These are phyloP conservation scores for Delphinapterus leucas DNA, from an alignment of 2,113 vertebrate genomes.

Conservation along the genomic window DNA sequence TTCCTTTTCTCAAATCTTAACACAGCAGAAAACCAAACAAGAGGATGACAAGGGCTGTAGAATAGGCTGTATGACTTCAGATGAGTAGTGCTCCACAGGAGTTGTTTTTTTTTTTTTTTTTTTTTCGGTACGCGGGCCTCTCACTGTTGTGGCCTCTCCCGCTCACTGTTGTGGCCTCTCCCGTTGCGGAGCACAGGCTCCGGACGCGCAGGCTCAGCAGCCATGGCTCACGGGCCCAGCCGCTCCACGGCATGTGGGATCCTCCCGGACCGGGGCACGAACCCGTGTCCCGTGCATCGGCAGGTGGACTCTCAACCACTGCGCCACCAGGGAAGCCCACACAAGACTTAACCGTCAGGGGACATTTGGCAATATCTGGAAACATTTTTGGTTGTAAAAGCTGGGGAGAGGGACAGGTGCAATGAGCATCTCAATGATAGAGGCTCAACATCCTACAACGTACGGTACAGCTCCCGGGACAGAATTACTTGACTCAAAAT, in stretches of 20 bases:
- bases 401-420: neutral
- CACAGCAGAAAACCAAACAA: neutral
- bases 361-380: neutral
- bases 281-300: too few relatives aligned
- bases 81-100: neutral
- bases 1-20: neutral
- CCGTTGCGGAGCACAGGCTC: too few relatives aligned
- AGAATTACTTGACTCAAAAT: neutral
- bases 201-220: too few relatives aligned
- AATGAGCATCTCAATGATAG: neutral
- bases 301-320: too few relatives aligned
- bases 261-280: too few relatives aligned
- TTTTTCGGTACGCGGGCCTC: too few relatives aligned
- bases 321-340: too few relatives aligned
- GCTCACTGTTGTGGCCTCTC: too few relatives aligned
- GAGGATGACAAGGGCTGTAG: neutral
- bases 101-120: neutral
- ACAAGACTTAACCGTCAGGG: rapidly evolving
- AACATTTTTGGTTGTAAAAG: neutral
- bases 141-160: too few relatives aligned
- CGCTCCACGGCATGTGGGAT: too few relatives aligned
- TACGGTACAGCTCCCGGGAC: neutral
- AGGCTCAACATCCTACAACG: neutral
- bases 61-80: neutral
- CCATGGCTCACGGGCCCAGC: too few relatives aligned